Evolutionary conservation across 2,113 vertebrate genomes (phyloP), one percentile per base, ranked within the genome.

Genomic region (Cercocebus atys): DNA sequence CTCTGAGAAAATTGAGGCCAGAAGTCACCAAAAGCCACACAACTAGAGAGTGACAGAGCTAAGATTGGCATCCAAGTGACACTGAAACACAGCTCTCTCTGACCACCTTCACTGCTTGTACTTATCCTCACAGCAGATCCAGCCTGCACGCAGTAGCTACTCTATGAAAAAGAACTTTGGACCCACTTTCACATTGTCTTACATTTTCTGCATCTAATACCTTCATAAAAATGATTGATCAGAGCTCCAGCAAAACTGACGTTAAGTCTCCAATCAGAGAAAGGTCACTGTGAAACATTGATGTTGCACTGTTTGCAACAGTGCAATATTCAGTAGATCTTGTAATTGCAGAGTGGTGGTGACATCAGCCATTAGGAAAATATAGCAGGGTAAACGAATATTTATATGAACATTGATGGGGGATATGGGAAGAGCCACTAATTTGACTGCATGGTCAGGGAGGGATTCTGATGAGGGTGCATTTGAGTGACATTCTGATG

Each of bases 31-130:
- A 23, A 68, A n/a, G 52, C 27, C n/a, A 68, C 70, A 22, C 16
- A n/a, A 55, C 6, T 23, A 84, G 85, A 78, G 94, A 96, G 40
- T 89, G 72, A 50, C 88, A 78, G 94, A 88, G 82, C 30, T 88
- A 50, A 90, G 92, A 93, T 55, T 79, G 81, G 43, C 93, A 13
- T 81, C 90, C 11, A 32, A n/a, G 35, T 92, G 5, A 35, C 6
- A 0, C 18, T 68, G 55, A 22, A 45, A 38, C 43, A 27, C 9
- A 43, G n/a, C 3, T 40, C 43, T 52, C 13, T 66, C 61, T 45
- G 14, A 12, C 32, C 35, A 13, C 3, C 8, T 5, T 66, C 13
- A 32, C 25, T 18, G 0, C 12, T 0, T 17, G 25, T 5, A 3
- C 32, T 57, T n/a, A 4, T 9, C 18, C 35, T 55, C 18, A n/a